Conservation (phyloP, 2,797 vertebrate species). For the Chaetophractus vellerosus region DNA sequence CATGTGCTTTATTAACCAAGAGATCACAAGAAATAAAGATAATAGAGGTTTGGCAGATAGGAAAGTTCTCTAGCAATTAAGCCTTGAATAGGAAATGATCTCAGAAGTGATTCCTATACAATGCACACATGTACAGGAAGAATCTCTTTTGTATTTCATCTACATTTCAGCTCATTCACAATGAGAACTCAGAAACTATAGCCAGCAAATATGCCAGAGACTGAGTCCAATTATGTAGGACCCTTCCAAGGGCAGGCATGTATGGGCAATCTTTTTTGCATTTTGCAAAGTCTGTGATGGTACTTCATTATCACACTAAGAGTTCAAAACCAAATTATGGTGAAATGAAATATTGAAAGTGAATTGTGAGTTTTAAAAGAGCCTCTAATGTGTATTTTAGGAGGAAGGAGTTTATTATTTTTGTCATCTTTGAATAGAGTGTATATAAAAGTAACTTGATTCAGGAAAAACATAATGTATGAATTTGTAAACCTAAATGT, state of each 20-base stretch:
- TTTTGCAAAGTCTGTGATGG: background rate
- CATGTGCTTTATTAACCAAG: slow-evolving; percentile 50
- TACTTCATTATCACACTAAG: slow-evolving; percentile 32
- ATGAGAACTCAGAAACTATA: slow-evolving; percentile 43
- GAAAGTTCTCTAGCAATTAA: slow-evolving; percentile 71
- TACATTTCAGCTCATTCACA: slow-evolving; percentile 58
- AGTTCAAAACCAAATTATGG: slow-evolving; percentile 61
- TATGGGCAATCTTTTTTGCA: background rate
- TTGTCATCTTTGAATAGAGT: slow-evolving; percentile 42
- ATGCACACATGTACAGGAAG: slow-evolving; percentile 66
- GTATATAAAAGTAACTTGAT: background rate
- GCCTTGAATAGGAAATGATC: slow-evolving; percentile 66
- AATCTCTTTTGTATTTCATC: slow-evolving; percentile 68
- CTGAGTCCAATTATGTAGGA: background rate
- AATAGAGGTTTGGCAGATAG: slow-evolving; percentile 6
- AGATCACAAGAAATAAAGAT: background rate
- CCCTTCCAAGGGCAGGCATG: background rate
- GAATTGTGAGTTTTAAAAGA: slow-evolving; percentile 33
- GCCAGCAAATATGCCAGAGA: slow-evolving; percentile 24
- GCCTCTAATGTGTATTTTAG: background rate
- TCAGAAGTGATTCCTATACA: slow-evolving; percentile 57
- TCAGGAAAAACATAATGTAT: slow-evolving; percentile 13
- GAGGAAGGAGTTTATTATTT: slow-evolving; percentile 35
- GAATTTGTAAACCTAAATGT: slow-evolving; percentile 16
- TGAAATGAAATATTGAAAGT: slow-evolving; percentile 34